Evolutionary conservation across 2,888 invertebrate genomes (phyloP), one percentile per base, ranked within the genome.

Genomic region (Oligia fasciuncula): DNA sequence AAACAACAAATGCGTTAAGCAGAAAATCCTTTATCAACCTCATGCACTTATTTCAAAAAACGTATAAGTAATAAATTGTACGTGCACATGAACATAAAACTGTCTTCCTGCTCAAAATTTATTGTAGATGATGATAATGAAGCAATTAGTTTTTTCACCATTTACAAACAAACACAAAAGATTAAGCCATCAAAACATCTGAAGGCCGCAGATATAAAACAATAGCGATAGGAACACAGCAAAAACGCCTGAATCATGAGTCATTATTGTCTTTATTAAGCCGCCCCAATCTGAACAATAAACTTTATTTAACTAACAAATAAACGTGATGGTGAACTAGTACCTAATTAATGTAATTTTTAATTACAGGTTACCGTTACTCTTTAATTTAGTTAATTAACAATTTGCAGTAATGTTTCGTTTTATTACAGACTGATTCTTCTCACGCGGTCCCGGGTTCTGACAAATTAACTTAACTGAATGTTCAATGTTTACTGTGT

Each of bases 61-160:
- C 23, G 11, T 80, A 46, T 46, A 9, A 1, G 3, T 54, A 57
- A 40, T n/a, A 62, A 57, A 81, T 46, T 72, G 4, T 51, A 43
- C 4, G 43, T 68, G 43, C 13, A 63, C 57, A 51, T 40, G 57
- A 67, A 66, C 69, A 81, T 77, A 82, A 84, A 70, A 69, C 43
- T 71, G 71, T 76, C 73, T 87, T 87, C 84, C 83, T 77, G 62
- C 65, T 80, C 73, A 75, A 78, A 77, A 84, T 85, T 76, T 84
- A 78, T 76, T 40, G 40, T 40, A 57, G 5, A 51, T 54, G 40
- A 57, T 71, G 75, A 79, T 86, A 84, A 89, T 85, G 35, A 86
- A 86, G 86, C 84, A 76, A 87, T 89, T 81, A 63, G 77, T 86
- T 88, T 88, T 86, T 86, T 84, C 29, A 73, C 46, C 70, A 74